Percentiles rank a stretch among this genome's conserved stretches.
phyloP scores from a whole-genome alignment of 1,140 invertebrate genomes.

The Frieseomelitta varia region DNA sequence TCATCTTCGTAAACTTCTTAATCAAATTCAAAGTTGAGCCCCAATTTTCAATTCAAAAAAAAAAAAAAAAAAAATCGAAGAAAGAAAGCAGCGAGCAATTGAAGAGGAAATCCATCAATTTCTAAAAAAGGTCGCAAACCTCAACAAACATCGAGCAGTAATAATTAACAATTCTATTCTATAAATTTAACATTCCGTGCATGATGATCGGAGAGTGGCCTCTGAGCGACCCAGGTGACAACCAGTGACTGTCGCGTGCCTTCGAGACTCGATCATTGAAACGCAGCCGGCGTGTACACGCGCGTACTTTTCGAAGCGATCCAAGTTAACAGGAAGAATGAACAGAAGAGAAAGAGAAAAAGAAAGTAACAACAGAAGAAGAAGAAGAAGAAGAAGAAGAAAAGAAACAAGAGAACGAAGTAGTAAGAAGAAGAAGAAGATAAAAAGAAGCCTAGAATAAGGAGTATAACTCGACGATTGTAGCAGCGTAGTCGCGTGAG shows the following conservation, averaged over 20 bases:
- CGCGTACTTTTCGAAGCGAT: slow-evolving; percentile 41
- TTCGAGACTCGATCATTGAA: slow-evolving; percentile 58
- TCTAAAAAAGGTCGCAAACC: too few species aligned
- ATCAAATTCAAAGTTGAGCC: too few species aligned
- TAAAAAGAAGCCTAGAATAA: slow-evolving; percentile 55
- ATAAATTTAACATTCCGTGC: too few species aligned
- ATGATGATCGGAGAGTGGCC: too few species aligned
- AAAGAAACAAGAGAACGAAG: neutral
- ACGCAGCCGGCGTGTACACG: slow-evolving; percentile 5
- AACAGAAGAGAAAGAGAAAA: too few species aligned
- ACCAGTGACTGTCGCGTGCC: slow-evolving; percentile 60
- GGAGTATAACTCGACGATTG: slow-evolving; percentile 56
- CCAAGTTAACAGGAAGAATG: neutral
- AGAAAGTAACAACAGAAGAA: neutral
- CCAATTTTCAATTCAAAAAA: too few species aligned
- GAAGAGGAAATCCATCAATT: too few species aligned
- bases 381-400: neutral
- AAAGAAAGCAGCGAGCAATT: too few species aligned
- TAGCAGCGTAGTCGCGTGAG: slow-evolving; percentile 51
- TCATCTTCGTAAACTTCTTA: too few species aligned
- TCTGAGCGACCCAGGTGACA: neutral
- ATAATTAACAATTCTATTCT: too few species aligned
- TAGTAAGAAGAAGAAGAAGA: slow-evolving; percentile 14
- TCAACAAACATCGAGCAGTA: too few species aligned
- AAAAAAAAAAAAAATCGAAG: too few species aligned